phyloP scores from a whole-genome alignment of 2,888 invertebrate genomes.

The Kryphioiulus occultus region DNA sequence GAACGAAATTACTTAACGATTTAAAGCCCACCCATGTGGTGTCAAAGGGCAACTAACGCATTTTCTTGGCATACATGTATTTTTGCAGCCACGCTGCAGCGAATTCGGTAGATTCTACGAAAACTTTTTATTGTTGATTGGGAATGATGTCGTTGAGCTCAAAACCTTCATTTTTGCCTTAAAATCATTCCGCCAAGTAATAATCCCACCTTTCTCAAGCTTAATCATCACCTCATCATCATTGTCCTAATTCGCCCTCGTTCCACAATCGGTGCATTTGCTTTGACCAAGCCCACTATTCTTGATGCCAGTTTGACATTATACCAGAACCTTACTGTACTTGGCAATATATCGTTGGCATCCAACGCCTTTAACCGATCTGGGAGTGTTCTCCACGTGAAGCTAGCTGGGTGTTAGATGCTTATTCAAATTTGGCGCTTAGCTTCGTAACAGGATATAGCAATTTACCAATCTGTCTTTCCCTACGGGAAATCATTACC shows the following conservation, averaged over 20 bases:
- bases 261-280: conserved; percentile 2
- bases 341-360: neutral
- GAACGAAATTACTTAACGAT: neutral
- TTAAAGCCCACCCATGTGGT: neutral
- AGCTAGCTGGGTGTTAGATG: neutral
- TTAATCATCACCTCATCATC: conserved; percentile 36
- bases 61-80: neutral
- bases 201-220: neutral
- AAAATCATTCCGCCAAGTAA: conserved; percentile 20
- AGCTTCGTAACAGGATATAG: neutral
- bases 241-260: conserved; percentile 33
- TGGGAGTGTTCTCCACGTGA: neutral
- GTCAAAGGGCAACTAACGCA: conserved; percentile 21
- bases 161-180: conserved; percentile 32
- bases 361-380: neutral
- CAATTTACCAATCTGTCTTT: neutral
- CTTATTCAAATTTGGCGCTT: neutral
- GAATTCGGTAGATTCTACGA: neutral
- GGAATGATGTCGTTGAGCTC: conserved; percentile 32
- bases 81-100: neutral
- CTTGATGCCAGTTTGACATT: neutral
- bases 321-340: neutral
- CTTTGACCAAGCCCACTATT: neutral
- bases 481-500: too few relatives aligned
- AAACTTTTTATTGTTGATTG: conserved; percentile 14